phyloP scores from a whole-genome alignment of 2,113 vertebrate species.

The Puffinus mauretanicus region DNA sequence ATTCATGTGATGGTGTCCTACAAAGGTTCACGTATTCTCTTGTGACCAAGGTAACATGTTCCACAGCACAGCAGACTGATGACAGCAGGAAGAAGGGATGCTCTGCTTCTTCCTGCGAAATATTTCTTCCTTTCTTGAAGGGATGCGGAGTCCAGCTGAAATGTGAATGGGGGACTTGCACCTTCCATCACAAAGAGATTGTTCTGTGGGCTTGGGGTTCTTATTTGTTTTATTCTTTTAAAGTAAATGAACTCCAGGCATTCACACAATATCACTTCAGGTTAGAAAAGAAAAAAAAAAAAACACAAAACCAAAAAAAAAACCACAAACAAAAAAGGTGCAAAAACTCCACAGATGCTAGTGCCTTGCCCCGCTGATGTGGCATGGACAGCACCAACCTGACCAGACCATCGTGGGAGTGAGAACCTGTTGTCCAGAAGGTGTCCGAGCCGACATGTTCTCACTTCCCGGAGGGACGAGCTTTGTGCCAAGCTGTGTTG shows the following conservation, averaged over 20 bases:
- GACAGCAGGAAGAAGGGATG: constrained; percentile 1
- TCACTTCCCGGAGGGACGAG: constrained; percentile 47
- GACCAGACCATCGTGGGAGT: constrained; percentile 19
- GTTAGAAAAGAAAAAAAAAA: constrained; percentile 4
- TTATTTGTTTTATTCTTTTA: background rate
- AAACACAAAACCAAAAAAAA: background rate
- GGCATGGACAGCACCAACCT: constrained; percentile 58
- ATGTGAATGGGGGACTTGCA: constrained; percentile 44
- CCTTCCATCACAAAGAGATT: constrained; percentile 52
- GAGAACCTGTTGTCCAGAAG: constrained; percentile 5
- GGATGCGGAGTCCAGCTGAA: constrained; percentile 41
- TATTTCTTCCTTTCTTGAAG: constrained; percentile 53
- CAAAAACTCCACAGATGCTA: constrained; percentile 66
- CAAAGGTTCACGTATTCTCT: constrained; percentile 44
- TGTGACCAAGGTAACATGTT: constrained; percentile 60
- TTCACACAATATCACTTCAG: constrained; percentile 39
- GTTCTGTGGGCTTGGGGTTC: constrained; percentile 27
- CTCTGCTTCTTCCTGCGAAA: constrained; percentile 11
- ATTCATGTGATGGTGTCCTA: constrained; percentile 32
- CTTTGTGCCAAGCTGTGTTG: constrained; percentile 66
- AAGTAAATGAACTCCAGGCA: background rate
- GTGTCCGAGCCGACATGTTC: background rate
- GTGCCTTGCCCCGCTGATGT: constrained; percentile 66
- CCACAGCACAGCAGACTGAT: constrained; percentile 40
- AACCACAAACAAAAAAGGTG: constrained; percentile 17